Conservation (phyloP, 2,113 vertebrate genomes). For the Ammospiza nelsoni region DNA sequence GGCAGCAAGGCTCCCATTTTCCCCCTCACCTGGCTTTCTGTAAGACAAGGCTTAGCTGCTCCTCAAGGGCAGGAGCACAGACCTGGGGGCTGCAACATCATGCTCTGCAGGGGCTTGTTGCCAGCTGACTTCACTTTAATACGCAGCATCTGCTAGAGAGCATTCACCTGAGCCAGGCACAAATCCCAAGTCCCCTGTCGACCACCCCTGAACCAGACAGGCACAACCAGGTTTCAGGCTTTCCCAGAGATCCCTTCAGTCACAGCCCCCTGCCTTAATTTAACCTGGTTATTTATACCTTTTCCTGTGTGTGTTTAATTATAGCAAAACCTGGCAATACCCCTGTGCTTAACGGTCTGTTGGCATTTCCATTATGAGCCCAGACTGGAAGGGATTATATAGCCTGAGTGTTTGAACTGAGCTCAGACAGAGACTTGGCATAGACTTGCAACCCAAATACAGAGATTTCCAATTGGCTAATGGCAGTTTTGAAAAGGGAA, state of each 20-base stretch:
- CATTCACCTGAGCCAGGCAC: not conserved
- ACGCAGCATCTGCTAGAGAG: not conserved
- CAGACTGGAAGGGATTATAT: constrained; percentile 63
- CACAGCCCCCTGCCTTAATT: constrained; percentile 18
- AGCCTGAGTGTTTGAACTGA: constrained; percentile 60
- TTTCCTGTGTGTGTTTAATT: constrained; percentile 62
- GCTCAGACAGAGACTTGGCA: constrained; percentile 59
- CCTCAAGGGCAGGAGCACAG: not conserved
- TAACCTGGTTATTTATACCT: constrained; percentile 61
- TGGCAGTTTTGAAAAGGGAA: constrained; percentile 54
- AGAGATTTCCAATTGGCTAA: constrained; percentile 63
- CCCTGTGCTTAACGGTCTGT: constrained; percentile 57
- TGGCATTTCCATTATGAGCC: constrained; percentile 57
- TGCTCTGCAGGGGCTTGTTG: not conserved
- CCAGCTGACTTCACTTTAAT: not conserved
- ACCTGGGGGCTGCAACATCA: not conserved
- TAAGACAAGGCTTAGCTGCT: not conserved
- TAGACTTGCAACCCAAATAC: constrained; percentile 27
- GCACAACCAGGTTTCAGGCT: not conserved
- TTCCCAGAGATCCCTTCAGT: not conserved
- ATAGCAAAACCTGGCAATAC: constrained; percentile 55
- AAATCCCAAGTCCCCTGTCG: not conserved
- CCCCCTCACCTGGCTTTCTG: not conserved
- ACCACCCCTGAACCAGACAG: not conserved
- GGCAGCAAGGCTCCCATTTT: not conserved